Conservation (phyloP, 2,888 invertebrate species). For the Petrolisthes cinctipes region DNA sequence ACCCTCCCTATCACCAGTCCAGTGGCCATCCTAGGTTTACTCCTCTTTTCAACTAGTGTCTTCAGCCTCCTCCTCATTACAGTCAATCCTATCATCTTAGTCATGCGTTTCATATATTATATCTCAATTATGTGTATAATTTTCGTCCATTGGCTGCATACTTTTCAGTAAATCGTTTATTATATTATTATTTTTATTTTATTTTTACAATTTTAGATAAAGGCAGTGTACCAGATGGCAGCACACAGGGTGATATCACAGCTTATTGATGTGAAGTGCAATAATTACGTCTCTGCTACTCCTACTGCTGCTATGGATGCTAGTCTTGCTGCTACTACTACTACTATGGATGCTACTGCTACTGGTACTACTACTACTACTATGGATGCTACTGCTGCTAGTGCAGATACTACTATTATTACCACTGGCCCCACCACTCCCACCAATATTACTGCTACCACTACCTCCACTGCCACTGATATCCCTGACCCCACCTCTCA, state of each 20-base stretch:
- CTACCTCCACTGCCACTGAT: no score
- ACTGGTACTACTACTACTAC: no score
- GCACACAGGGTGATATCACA: slow-evolving; percentile 13
- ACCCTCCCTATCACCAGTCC: no score
- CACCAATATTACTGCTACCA: no score
- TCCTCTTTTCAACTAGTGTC: no score
- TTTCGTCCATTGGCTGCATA: not conserved
- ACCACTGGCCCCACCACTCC: no score
- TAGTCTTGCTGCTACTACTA: not conserved
- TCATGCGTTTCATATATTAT: not conserved
- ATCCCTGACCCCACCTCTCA: no score
- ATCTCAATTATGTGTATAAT: not conserved
- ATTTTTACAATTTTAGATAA: slow-evolving; percentile 13
- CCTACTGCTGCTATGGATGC: not conserved
- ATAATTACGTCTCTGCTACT: not conserved
- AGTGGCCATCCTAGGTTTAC: no score
- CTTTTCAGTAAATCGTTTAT: not conserved
- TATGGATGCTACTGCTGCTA: no score
- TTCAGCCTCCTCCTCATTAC: no score
- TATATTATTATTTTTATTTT: not conserved
- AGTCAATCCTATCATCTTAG: not conserved
- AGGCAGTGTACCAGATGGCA: slow-evolving; percentile 35
- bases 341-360: not conserved
- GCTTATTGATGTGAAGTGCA: not conserved
- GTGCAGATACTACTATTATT: no score